Evolutionary conservation across 2,888 invertebrate genomes (phyloP).

Genomic region (Cactoblastis cactorum): DNA sequence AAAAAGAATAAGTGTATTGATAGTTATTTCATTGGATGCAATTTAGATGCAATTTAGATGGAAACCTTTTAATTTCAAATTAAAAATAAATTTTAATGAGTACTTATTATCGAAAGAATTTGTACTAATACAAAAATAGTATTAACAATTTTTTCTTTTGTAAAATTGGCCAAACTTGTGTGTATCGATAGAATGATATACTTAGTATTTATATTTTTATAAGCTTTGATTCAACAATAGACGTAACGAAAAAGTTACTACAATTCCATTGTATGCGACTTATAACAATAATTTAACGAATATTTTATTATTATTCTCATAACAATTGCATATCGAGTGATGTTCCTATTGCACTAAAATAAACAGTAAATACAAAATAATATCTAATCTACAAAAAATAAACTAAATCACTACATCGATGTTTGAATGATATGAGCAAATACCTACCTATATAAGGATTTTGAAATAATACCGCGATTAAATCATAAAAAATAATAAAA

Average conservation of each 20-base stretch:
- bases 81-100: background rate
- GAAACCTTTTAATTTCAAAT: background rate
- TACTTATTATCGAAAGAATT: background rate
- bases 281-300: background rate
- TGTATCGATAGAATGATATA: background rate
- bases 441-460: constrained; percentile 23
- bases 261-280: constrained; percentile 4
- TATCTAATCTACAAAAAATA: constrained; percentile 25
- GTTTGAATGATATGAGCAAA: constrained; percentile 63
- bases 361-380: constrained; percentile 30
- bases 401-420: constrained; percentile 47
- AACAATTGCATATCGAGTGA: constrained; percentile 25
- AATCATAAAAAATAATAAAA: constrained; percentile 21
- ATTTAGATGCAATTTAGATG: background rate
- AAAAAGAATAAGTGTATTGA: too few species aligned
- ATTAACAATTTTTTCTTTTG: background rate
- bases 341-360: constrained; percentile 36
- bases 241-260: background rate
- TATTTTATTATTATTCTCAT: background rate
- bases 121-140: background rate
- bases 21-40: too few species aligned
- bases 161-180: background rate
- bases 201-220: background rate
- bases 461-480: constrained; percentile 19
- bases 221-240: background rate